Evolutionary conservation across 1,140 invertebrate species (phyloP), one percentile per base, ranked within the genome.

Genomic region (Oryctes rhinoceros): DNA sequence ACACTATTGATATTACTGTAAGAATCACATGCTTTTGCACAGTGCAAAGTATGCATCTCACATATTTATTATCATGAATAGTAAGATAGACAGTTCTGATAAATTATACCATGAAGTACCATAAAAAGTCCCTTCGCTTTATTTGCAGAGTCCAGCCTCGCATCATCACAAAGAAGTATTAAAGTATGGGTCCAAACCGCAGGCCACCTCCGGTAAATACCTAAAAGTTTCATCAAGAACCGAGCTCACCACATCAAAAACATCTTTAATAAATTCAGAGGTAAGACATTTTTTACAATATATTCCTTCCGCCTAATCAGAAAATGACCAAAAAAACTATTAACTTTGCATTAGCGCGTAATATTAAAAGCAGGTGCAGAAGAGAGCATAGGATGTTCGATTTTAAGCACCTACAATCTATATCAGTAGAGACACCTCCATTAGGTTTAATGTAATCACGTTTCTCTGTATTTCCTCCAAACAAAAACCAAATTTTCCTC

Each of bases 91-190:
- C 37, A 20, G 24, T 11, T 4, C 15, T 11, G 3, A 30, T 67
- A 15, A 67, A 30, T 67, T 4, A 6, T 10, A 67, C 35, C 11
- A 18, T 62, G 24, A 62, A 30, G 30, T 30, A 39, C 20, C 10
- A 15, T 20, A 49, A 44, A 24, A 6, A 53, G 11, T 24, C 74
- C 48, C 18, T 79, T 15, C 59, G 39, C 77, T 80, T 76, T 76
- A 37, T 82, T 81, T 85, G 49, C 83, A 88, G 87, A 88, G 86
- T 83, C 87, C 87, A 80, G 86, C 86, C 47, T 80, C 86, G 76
- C 86, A 86, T 79, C 87, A 88, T 79, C 86, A 87, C 78, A 88
- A 88, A 81, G 85, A 87, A 78, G 83, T 84, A 65, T 82, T 84
- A 71, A 85, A 85, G 78, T 83, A 83, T 81, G 85, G 83, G 75